Evolutionary conservation across 2,888 invertebrate species (phyloP).

Genomic region (Platycheirus albimanus): DNA sequence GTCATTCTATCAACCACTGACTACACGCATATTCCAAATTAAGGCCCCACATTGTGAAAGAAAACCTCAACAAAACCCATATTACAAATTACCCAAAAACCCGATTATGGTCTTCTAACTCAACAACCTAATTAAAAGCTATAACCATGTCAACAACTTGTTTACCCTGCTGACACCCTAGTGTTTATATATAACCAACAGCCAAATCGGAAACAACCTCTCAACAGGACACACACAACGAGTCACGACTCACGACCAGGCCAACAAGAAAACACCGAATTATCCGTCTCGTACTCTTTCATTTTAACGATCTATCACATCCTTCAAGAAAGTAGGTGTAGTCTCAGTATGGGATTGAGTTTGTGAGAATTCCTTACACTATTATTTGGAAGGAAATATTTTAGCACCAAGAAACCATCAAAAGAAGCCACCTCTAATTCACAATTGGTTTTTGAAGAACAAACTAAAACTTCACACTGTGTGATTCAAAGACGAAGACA

Average conservation of each 20-base stretch:
- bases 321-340: constrained; percentile 13
- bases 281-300: constrained; percentile 49
- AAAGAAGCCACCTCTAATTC: constrained; percentile 45
- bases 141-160: constrained; percentile 65
- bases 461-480: constrained; percentile 18
- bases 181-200: constrained; percentile 19
- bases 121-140: constrained; percentile 68
- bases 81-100: constrained; percentile 50
- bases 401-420: background rate
- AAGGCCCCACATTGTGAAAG: background rate
- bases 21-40: background rate
- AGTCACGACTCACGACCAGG: constrained; percentile 12
- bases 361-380: background rate
- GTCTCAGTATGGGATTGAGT: no score
- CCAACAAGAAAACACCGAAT: constrained; percentile 21
- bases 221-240: constrained; percentile 25
- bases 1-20: constrained; percentile 2
- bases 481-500: background rate
- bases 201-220: constrained; percentile 49
- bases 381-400: background rate
- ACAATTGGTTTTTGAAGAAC: constrained; percentile 43
- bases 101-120: constrained; percentile 56
- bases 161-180: constrained; percentile 39
- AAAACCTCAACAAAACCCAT: constrained; percentile 51
- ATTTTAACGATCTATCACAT: constrained; percentile 54